A percentile compares a stretch with the other conserved stretches of the same genome.
These are phyloP conservation scores for Helicorthomorpha holstii DNA, from an alignment of 1,140 invertebrate genomes.

Conservation along the genomic window DNA sequence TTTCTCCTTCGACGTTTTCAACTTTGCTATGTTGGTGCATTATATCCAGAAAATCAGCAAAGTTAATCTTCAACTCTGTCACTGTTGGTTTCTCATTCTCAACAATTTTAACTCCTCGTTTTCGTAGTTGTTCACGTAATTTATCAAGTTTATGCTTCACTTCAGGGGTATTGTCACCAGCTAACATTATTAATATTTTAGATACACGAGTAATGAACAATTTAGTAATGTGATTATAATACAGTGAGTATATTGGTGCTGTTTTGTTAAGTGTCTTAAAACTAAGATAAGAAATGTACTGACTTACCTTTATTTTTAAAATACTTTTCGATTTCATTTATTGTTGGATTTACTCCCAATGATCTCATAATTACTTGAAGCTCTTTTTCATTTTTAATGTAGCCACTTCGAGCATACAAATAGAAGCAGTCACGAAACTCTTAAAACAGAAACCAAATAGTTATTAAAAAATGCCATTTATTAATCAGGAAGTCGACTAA, in stretches of 20 bases:
- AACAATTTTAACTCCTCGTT: not conserved
- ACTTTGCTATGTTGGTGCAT: slow-evolving; percentile 76
- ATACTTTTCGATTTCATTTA: slow-evolving; percentile 70
- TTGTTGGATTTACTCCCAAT: slow-evolving; percentile 78
- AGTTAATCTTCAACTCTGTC: slow-evolving; percentile 48
- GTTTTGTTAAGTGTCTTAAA: not conserved
- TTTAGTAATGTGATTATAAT: no score
- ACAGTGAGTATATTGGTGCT: not conserved
- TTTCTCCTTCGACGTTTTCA: slow-evolving; percentile 77
- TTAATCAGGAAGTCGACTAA: no score
- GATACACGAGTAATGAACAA: no score
- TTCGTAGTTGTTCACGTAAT: not conserved
- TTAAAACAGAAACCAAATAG: slow-evolving; percentile 32
- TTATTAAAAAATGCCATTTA: no score
- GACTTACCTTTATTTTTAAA: slow-evolving; percentile 48
- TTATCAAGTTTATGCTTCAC: not conserved
- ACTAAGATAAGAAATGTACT: not conserved
- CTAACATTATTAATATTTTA: no score
- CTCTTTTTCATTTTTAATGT: slow-evolving; percentile 73
- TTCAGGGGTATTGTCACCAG: not conserved
- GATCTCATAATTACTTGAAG: slow-evolving; percentile 86
- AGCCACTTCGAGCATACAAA: slow-evolving; percentile 62
- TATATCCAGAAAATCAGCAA: slow-evolving; percentile 86
- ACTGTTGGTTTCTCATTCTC: not conserved
- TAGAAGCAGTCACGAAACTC: slow-evolving; percentile 91